phyloP scores from a whole-genome alignment of 2,888 invertebrate genomes.

The Netelia virgata region DNA sequence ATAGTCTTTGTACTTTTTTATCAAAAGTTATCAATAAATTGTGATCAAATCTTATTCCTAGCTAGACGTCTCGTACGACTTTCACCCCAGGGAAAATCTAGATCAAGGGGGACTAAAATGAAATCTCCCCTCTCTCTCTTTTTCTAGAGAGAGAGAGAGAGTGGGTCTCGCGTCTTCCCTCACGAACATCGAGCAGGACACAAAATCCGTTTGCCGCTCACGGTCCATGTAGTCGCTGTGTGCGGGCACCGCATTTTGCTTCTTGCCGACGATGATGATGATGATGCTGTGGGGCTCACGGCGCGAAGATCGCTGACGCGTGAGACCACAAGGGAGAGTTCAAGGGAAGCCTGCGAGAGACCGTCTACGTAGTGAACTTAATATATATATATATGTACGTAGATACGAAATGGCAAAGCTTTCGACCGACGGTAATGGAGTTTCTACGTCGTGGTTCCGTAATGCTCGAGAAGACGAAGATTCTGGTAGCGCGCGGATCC shows the following conservation, averaged over 20 bases:
- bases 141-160: neutral
- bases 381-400: neutral
- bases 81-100: neutral
- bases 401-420: slow-evolving; percentile 14
- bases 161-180: neutral
- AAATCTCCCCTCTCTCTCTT: neutral
- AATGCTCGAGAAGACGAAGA: slow-evolving; percentile 51
- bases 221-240: neutral
- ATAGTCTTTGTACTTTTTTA: neutral
- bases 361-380: slow-evolving; percentile 4
- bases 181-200: neutral
- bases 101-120: neutral
- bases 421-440: slow-evolving; percentile 66
- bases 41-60: neutral
- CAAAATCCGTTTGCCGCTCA: neutral
- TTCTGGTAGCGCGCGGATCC: slow-evolving; percentile 20
- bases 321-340: slow-evolving; percentile 49
- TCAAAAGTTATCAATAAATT: neutral
- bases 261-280: slow-evolving; percentile 16
- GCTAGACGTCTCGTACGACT: neutral
- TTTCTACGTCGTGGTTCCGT: slow-evolving; percentile 68
- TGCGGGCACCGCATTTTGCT: slow-evolving; percentile 8
- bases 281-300: slow-evolving; percentile 13
- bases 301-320: slow-evolving; percentile 45
- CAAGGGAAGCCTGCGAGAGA: slow-evolving; percentile 14